Conservation (phyloP, 2,113 vertebrate genomes). For the Mesembrinibis cayennensis region DNA sequence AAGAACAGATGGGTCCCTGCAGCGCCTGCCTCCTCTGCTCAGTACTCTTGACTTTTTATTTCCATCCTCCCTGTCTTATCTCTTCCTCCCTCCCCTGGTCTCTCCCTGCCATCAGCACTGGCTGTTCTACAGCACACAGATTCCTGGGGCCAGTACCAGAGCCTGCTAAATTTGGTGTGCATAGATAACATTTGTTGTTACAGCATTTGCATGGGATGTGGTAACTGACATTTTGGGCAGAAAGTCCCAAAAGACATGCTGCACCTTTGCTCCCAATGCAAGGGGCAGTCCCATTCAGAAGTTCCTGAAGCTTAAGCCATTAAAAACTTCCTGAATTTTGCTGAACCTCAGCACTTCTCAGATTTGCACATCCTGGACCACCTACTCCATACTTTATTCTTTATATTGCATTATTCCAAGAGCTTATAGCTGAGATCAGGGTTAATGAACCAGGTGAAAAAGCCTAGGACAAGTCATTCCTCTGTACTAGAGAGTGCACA, state of each 20-base stretch:
- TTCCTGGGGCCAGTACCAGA: not conserved
- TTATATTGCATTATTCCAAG: not conserved
- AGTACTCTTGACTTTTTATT: not conserved
- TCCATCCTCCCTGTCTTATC: not conserved
- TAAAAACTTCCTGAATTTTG: not conserved
- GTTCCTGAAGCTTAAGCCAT: not conserved
- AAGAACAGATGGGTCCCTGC: not conserved
- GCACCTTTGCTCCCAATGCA: not conserved
- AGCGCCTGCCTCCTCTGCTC: not conserved
- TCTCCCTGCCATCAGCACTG: not conserved
- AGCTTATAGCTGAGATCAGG: not conserved
- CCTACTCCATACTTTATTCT: not conserved
- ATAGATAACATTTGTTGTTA: not conserved
- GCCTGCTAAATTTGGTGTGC: not conserved
- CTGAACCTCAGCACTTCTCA: not conserved
- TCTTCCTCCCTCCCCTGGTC: not conserved
- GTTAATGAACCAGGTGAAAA: not conserved
- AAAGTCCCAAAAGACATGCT: not conserved
- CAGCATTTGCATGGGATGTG: not conserved
- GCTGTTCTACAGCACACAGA: not conserved
- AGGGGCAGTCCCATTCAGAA: not conserved
- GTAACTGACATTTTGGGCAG: not conserved
- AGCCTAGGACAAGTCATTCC: not conserved
- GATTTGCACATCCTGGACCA: not conserved
- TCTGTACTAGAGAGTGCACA: not conserved